Conservation (phyloP, 2,113 vertebrate genomes). For the Lampris megalopsis region DNA sequence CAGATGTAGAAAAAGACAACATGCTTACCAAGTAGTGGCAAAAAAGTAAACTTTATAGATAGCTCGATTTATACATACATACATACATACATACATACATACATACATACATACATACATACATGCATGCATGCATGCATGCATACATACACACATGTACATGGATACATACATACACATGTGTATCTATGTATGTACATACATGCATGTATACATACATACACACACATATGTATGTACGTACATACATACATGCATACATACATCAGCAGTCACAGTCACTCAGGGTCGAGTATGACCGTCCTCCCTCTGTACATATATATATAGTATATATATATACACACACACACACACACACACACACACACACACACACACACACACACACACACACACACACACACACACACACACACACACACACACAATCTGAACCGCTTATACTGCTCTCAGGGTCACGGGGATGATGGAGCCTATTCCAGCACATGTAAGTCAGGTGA, state of each 20-base stretch:
- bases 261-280: not conserved
- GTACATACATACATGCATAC: slow-evolving; percentile 10
- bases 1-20: too few relatives aligned
- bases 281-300: too few relatives aligned
- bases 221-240: slow-evolving; percentile 18
- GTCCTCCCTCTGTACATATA: too few relatives aligned
- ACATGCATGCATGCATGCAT: slow-evolving; percentile 23
- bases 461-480: too few relatives aligned
- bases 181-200: slow-evolving; percentile 1
- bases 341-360: too few relatives aligned
- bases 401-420: not conserved
- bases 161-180: not conserved
- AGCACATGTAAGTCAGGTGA: too few relatives aligned
- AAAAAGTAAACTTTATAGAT: too few relatives aligned
- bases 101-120: not conserved
- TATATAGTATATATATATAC: too few relatives aligned
- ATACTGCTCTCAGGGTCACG: too few relatives aligned
- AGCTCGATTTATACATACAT: too few relatives aligned
- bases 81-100: not conserved
- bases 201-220: slow-evolving; percentile 22
- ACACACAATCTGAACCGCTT: too few relatives aligned
- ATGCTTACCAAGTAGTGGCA: too few relatives aligned
- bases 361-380: slow-evolving; percentile 11
- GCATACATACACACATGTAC: slow-evolving; percentile 25
- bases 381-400: not conserved